phyloP scores from a whole-genome alignment of 1,140 invertebrate species.

The Colletes gigas region DNA sequence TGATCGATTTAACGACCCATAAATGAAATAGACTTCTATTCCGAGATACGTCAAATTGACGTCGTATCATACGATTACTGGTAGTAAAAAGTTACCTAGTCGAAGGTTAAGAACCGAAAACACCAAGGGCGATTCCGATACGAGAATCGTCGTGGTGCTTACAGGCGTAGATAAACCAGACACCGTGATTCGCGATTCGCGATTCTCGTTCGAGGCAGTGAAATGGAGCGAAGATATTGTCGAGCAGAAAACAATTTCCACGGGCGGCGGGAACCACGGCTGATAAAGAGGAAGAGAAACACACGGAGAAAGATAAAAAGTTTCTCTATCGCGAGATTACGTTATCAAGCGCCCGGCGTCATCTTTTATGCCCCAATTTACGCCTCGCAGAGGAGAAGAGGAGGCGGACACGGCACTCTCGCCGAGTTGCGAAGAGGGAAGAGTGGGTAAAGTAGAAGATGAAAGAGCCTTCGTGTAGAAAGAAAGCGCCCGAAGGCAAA shows the following conservation, averaged over 20 bases:
- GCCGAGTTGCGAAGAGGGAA: constrained; percentile 21
- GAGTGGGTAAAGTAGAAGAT: constrained; percentile 60
- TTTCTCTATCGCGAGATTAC: constrained; percentile 69
- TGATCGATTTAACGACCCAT: no score
- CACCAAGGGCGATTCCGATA: not conserved
- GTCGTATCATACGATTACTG: no score
- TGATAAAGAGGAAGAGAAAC: constrained; percentile 47
- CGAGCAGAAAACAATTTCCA: constrained; percentile 57
- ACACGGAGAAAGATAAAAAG: constrained; percentile 54
- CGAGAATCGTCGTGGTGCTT: not conserved
- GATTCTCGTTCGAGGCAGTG: not conserved
- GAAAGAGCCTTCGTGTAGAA: constrained; percentile 60
- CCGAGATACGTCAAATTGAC: no score
- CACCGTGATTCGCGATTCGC: not conserved
- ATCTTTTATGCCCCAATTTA: constrained; percentile 74
- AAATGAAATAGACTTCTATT: no score
- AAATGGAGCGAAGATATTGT: constrained; percentile 5
- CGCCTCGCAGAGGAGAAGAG: constrained; percentile 50
- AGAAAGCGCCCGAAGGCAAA: constrained; percentile 53
- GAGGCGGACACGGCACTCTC: constrained; percentile 19
- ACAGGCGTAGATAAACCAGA: not conserved
- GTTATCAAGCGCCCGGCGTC: constrained; percentile 67
- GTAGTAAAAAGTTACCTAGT: not conserved
- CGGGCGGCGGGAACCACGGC: constrained; percentile 15
- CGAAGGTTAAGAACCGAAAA: not conserved